phyloP scores from a whole-genome alignment of 2,888 invertebrate genomes.

The Drosophila cracens region DNA sequence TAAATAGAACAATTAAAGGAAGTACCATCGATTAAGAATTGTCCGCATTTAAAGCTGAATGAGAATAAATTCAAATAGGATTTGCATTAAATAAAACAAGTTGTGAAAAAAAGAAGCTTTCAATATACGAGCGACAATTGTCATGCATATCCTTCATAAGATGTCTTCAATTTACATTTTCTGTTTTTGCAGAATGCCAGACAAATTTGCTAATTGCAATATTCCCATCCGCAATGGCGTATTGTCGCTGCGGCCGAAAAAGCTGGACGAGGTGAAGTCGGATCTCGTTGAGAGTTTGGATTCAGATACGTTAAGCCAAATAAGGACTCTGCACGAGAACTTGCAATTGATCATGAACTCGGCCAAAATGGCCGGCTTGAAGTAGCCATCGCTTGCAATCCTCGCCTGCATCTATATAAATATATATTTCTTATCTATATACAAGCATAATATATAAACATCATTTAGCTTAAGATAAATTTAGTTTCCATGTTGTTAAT shows the following conservation, averaged over 20 bases:
- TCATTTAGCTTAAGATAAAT: conserved; percentile 29
- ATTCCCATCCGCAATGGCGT: conserved; percentile 84
- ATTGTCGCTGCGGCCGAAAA: conserved; percentile 83
- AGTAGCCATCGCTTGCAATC: conserved; percentile 31
- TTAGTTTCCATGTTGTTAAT: not conserved
- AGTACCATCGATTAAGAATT: not conserved
- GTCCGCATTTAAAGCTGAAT: not conserved
- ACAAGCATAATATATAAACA: conserved; percentile 30
- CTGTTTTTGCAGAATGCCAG: conserved; percentile 71
- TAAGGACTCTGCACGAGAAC: conserved; percentile 83
- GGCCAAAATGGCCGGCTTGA: conserved; percentile 71
- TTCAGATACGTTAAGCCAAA: conserved; percentile 80
- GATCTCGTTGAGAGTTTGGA: conserved; percentile 82
- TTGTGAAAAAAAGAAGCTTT: not conserved
- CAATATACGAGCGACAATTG: not conserved
- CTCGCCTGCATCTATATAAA: conserved; percentile 7
- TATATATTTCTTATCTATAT: conserved; percentile 10
- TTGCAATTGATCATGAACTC: conserved; percentile 82
- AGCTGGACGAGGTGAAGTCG: conserved; percentile 74
- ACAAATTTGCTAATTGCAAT: conserved; percentile 84
- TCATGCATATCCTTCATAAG: not conserved
- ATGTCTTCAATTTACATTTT: not conserved
- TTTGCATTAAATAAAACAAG: not conserved
- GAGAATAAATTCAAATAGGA: not conserved
- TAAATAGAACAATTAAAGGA: not conserved